Evolutionary conservation across 2,113 vertebrate genomes (phyloP).

Genomic region (Struthidea cinerea): DNA sequence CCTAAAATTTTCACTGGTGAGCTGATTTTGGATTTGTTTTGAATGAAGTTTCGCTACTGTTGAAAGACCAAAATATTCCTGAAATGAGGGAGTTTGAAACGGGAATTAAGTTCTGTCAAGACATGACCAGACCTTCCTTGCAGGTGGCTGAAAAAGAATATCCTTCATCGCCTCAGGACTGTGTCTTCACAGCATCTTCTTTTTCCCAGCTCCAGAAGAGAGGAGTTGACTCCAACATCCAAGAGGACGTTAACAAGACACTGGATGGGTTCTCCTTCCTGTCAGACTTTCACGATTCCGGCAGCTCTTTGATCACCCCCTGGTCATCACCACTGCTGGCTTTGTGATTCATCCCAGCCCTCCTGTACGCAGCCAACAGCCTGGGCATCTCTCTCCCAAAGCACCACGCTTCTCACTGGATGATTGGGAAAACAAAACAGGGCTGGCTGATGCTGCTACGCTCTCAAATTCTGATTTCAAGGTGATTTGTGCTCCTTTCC

Average conservation of each 20-base stretch:
- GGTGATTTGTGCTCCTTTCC: slow-evolving; percentile 53
- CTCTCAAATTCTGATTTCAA: slow-evolving; percentile 56
- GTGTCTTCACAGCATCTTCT: not conserved
- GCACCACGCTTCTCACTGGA: not conserved
- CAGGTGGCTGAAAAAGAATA: not conserved
- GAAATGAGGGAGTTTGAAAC: not conserved
- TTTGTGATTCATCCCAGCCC: not conserved
- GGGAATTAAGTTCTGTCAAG: not conserved
- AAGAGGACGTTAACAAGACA: not conserved
- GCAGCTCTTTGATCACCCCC: not conserved
- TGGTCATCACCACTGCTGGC: not conserved
- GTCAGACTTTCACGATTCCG: not conserved
- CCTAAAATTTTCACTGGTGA: not conserved
- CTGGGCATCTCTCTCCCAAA: not conserved
- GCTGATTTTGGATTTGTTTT: not conserved
- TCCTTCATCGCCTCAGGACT: not conserved
- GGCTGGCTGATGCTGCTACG: not conserved
- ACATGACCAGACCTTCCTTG: not conserved
- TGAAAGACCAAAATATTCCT: not conserved
- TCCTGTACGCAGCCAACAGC: not conserved
- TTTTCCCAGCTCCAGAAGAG: not conserved
- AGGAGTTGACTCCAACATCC: not conserved
- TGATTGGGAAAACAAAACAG: slow-evolving; percentile 29
- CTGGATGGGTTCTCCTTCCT: not conserved
- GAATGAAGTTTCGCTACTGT: not conserved